phyloP scores from a whole-genome alignment of 2,113 vertebrate species.

The Sceloporus tristichus region DNA sequence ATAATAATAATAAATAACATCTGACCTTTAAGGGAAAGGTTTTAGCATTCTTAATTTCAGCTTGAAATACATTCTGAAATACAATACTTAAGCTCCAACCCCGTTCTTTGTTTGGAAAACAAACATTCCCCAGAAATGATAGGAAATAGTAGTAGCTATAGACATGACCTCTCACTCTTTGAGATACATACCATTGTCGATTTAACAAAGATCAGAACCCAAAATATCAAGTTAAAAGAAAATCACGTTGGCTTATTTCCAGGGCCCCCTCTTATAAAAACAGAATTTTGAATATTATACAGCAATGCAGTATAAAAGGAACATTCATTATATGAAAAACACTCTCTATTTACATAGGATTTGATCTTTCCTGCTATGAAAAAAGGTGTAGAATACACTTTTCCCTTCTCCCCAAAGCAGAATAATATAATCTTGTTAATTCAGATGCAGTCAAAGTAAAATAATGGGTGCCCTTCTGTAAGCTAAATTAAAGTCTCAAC shows the following conservation, averaged over 20 bases:
- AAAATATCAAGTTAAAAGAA: slow-evolving; percentile 92
- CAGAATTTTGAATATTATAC: slow-evolving; percentile 80
- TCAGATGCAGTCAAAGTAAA: slow-evolving; percentile 61
- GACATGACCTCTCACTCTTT: slow-evolving; percentile 86
- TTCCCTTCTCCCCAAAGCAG: slow-evolving; percentile 48
- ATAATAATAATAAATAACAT: slow-evolving; percentile 91
- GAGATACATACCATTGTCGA: slow-evolving; percentile 91
- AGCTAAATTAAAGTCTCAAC: slow-evolving; percentile 62
- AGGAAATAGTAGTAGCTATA: slow-evolving; percentile 82
- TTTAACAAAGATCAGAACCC: slow-evolving; percentile 87
- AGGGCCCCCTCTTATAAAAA: slow-evolving; percentile 93
- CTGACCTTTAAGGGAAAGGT: slow-evolving; percentile 96
- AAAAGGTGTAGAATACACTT: slow-evolving; percentile 75
- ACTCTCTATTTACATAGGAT: slow-evolving; percentile 80
- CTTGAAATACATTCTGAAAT: slow-evolving; percentile 94
- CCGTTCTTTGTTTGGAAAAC: slow-evolving; percentile 90
- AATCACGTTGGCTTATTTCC: slow-evolving; percentile 92
- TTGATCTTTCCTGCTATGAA: slow-evolving; percentile 77
- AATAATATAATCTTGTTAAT: slow-evolving; percentile 26
- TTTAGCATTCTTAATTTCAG: slow-evolving; percentile 91
- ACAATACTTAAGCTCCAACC: slow-evolving; percentile 88
- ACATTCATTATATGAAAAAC: slow-evolving; percentile 81
- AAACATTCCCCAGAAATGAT: slow-evolving; percentile 86
- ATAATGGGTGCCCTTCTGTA: slow-evolving; percentile 69
- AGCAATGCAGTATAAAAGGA: slow-evolving; percentile 79